Conservation (phyloP, 2,888 invertebrate species). For the Crepidodera aurea region DNA sequence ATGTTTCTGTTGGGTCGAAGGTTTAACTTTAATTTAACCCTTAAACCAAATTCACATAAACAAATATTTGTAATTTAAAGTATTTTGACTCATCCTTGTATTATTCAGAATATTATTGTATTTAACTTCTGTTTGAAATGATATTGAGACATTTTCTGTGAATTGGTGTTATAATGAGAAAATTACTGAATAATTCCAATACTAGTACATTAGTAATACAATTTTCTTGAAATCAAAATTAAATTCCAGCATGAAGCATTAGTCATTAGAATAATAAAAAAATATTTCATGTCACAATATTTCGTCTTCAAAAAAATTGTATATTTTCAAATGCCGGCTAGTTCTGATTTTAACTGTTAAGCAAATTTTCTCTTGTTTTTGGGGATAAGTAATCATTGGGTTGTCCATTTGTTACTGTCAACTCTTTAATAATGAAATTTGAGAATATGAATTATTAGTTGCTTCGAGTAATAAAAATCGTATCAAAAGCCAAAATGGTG, state of each 20-base stretch:
- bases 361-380: constrained; percentile 27
- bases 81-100: background rate
- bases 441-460: constrained; percentile 12
- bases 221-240: constrained; percentile 5
- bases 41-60: background rate
- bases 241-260: no score
- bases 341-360: constrained; percentile 20
- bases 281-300: no score
- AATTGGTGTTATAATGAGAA: constrained; percentile 17
- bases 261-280: no score
- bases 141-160: constrained; percentile 16
- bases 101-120: constrained; percentile 9
- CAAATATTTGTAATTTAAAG: background rate
- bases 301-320: constrained; percentile 16
- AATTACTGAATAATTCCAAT: constrained; percentile 19
- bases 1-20: no score
- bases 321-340: constrained; percentile 1
- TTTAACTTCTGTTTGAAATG: constrained; percentile 13
- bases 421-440: constrained; percentile 10
- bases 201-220: constrained; percentile 6
- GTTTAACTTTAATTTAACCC: background rate
- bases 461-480: constrained; percentile 28
- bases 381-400: constrained; percentile 20
- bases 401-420: constrained; percentile 15
- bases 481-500: constrained; percentile 28